These are phyloP conservation scores for Mythimna vitellina DNA, from an alignment of 2,888 invertebrate genomes.

Conservation along the genomic window DNA sequence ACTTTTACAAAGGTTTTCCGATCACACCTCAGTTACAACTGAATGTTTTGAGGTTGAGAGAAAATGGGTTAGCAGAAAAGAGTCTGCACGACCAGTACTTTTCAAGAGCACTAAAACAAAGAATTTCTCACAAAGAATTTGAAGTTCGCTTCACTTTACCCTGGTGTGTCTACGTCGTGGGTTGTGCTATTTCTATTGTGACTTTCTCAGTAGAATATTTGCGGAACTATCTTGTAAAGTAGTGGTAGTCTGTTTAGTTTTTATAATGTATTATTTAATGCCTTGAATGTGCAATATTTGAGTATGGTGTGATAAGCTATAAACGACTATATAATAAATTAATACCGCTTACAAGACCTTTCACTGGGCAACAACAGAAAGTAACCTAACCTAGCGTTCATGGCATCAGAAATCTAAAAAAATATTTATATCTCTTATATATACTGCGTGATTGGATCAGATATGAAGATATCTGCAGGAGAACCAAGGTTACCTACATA, in stretches of 20 bases:
- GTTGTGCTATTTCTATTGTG: constrained; percentile 41
- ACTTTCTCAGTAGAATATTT: constrained; percentile 54
- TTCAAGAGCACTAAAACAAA: constrained; percentile 36
- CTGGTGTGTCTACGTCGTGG: constrained; percentile 52
- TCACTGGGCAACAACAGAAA: too few relatives aligned
- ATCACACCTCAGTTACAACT: constrained; percentile 26
- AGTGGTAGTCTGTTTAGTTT: not conserved
- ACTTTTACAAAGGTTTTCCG: constrained; percentile 61
- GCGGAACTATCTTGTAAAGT: constrained; percentile 4
- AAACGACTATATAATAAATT: too few relatives aligned
- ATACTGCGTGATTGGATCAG: not conserved
- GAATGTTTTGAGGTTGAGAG: constrained; percentile 49
- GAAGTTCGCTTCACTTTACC: constrained; percentile 53
- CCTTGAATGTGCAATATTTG: too few relatives aligned
- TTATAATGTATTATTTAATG: not conserved
- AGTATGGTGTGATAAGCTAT: too few relatives aligned
- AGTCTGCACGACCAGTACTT: constrained; percentile 42
- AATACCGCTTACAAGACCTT: too few relatives aligned
- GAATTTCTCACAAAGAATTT: constrained; percentile 40
- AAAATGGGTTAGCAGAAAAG: constrained; percentile 54
- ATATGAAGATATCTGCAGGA: too few relatives aligned
- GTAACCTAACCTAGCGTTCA: too few relatives aligned
- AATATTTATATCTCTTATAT: not conserved
- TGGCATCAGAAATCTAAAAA: not conserved
- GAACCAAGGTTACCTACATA: too few relatives aligned